These are phyloP conservation scores for Stenurella melanura DNA, from an alignment of 2,888 invertebrate genomes.

Conservation along the genomic window DNA sequence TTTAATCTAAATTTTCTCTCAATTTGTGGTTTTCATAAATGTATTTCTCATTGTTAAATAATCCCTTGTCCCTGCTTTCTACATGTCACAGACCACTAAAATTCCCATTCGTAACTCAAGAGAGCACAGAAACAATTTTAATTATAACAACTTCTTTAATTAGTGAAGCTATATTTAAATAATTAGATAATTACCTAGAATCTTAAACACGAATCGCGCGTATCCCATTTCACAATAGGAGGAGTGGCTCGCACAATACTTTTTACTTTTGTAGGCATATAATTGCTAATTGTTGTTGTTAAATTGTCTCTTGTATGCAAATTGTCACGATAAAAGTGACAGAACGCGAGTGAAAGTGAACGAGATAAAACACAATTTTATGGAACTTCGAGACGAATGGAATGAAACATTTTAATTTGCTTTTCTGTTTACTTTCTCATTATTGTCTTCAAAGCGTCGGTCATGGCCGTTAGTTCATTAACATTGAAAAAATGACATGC, in stretches of 20 bases:
- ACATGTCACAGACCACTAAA: too few relatives aligned
- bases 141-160: neutral
- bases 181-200: neutral
- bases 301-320: constrained; percentile 27
- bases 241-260: neutral
- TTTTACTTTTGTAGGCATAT: constrained; percentile 14
- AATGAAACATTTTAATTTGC: neutral
- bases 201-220: neutral
- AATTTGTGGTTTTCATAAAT: too few relatives aligned
- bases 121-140: neutral
- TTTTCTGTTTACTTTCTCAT: constrained; percentile 27
- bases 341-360: constrained; percentile 33
- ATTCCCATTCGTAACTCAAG: too few relatives aligned
- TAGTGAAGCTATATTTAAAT: neutral
- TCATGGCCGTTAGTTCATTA: constrained; percentile 44
- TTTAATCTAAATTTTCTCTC: too few relatives aligned
- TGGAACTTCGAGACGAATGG: neutral
- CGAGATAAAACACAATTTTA: constrained; percentile 5
- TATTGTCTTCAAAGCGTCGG: constrained; percentile 17
- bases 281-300: constrained; percentile 10
- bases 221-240: constrained; percentile 17
- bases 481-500: constrained; percentile 15
- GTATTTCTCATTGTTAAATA: too few relatives aligned
- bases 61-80: too few relatives aligned
- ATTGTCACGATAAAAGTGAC: constrained; percentile 8